Evolutionary conservation across 2,888 invertebrate genomes (phyloP).

Genomic region (Euzetes globulus): DNA sequence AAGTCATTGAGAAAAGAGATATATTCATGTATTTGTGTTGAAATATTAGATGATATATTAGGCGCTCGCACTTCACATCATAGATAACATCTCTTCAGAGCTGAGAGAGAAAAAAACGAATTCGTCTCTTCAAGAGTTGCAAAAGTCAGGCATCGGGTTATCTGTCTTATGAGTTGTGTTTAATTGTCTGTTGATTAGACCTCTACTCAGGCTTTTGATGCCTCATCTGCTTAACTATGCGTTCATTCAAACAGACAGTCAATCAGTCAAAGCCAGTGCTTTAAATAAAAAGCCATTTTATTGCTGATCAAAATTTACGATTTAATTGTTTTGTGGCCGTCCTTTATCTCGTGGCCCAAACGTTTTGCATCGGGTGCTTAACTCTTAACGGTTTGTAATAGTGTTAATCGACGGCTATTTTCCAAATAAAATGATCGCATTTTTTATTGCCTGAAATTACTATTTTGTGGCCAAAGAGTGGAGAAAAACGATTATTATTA

Average conservation of each 20-base stretch:
- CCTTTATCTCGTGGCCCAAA: background rate
- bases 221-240: background rate
- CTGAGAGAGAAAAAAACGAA: background rate
- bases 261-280: background rate
- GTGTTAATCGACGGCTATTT: background rate
- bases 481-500: no score
- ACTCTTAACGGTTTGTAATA: background rate
- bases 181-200: constrained; percentile 7
- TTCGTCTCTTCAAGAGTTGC: background rate
- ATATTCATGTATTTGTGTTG: background rate
- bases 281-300: background rate
- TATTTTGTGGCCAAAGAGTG: no score
- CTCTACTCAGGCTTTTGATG: background rate
- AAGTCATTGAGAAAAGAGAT: background rate
- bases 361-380: no score
- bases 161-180: background rate
- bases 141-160: constrained; percentile 14
- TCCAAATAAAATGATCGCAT: background rate
- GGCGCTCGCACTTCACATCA: constrained; percentile 10
- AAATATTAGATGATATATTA: constrained; percentile 23
- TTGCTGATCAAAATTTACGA: constrained; percentile 4
- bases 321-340: background rate
- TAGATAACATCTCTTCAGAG: constrained; percentile 6
- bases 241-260: constrained; percentile 1
- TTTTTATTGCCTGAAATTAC: no score